These are phyloP conservation scores for Cercopithecus mona DNA, from an alignment of 2,113 vertebrate genomes.

Conservation along the genomic window DNA sequence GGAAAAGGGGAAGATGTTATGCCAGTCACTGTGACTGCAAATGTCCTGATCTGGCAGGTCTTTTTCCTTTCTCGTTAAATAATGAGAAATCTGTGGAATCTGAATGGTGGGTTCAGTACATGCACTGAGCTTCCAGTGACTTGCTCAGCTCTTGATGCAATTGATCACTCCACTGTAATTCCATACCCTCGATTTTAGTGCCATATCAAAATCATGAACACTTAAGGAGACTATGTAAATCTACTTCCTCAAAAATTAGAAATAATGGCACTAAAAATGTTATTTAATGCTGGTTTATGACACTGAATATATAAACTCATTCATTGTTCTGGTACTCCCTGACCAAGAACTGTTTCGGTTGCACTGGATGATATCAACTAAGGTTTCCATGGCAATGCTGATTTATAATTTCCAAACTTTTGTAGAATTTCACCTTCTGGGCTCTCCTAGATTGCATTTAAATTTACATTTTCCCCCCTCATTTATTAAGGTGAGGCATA, in stretches of 20 bases:
- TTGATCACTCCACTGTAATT: background rate
- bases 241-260: conserved; percentile 15
- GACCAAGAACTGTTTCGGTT: conserved; percentile 32
- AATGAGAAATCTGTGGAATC: background rate
- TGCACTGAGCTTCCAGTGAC: background rate
- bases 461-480: conserved; percentile 27
- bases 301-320: conserved; percentile 50
- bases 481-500: background rate
- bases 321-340: background rate
- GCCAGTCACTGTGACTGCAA: background rate
- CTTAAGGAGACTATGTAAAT: conserved; percentile 33
- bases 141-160: background rate
- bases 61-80: background rate
- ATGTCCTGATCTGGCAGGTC: background rate
- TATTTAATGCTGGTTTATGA: background rate
- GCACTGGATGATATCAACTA: background rate
- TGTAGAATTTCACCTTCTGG: conserved; percentile 26
- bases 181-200: background rate
- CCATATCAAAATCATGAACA: background rate
- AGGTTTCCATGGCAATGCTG: conserved; percentile 36
- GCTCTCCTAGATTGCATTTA: conserved; percentile 45
- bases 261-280: background rate
- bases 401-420: conserved; percentile 41
- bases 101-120: background rate
- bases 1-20: background rate